These are phyloP conservation scores for Drosophila limbata DNA, from an alignment of 2,888 invertebrate species.

Conservation along the genomic window DNA sequence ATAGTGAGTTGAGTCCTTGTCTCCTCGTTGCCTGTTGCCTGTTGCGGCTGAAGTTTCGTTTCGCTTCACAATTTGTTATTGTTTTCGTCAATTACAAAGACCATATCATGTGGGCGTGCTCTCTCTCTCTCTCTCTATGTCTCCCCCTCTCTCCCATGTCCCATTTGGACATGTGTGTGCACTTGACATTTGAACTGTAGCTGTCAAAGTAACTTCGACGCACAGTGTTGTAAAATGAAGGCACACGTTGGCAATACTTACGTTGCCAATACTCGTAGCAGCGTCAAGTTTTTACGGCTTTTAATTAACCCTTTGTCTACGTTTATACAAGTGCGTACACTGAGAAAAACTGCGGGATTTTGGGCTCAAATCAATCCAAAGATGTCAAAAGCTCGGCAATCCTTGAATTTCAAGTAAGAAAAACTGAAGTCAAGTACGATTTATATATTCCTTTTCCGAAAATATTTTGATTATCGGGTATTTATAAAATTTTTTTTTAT, in stretches of 20 bases:
- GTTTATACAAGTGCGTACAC: slow-evolving; percentile 1
- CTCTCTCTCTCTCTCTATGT: background rate
- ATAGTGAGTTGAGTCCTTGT: background rate
- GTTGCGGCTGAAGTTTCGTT: slow-evolving; percentile 65
- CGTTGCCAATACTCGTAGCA: slow-evolving; percentile 33
- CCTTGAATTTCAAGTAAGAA: too few species aligned
- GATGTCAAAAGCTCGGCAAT: too few species aligned
- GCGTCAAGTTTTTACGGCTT: slow-evolving; percentile 63
- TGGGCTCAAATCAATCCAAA: too few species aligned
- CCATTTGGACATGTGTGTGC: slow-evolving; percentile 42
- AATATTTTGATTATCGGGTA: too few species aligned
- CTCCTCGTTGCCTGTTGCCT: slow-evolving; percentile 18
- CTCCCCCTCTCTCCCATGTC: too few species aligned
- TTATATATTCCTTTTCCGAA: too few species aligned
- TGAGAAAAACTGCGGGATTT: too few species aligned
- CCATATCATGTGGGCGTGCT: slow-evolving; percentile 35
- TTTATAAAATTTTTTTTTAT: too few species aligned
- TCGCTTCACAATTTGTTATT: slow-evolving; percentile 74
- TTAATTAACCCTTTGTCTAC: slow-evolving; percentile 76
- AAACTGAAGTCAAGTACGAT: too few species aligned
- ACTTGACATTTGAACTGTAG: slow-evolving; percentile 79
- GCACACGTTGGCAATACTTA: slow-evolving; percentile 40
- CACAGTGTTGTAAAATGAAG: slow-evolving; percentile 43
- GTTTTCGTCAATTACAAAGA: slow-evolving; percentile 75
- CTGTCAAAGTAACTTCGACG: slow-evolving; percentile 68